Percentiles rank a stretch among this genome's conserved stretches.
Evolutionary conservation across 2,888 invertebrate genomes (phyloP).

Genomic region (Lasioglossum oenotherae): DNA sequence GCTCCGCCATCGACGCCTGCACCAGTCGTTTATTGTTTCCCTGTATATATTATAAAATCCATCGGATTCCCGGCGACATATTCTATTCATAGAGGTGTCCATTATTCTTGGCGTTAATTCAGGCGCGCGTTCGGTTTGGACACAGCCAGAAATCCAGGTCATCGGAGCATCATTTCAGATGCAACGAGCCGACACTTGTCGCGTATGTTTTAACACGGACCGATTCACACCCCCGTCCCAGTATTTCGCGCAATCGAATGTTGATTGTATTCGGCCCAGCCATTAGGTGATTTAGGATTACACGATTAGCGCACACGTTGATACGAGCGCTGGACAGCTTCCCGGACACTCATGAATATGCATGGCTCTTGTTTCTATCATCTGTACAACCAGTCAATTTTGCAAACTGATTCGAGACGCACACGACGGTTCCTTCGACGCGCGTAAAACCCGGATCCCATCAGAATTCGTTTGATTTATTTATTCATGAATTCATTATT

Average conservation of each 20-base stretch:
- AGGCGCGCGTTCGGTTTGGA: slow-evolving; percentile 1
- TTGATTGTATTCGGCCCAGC: slow-evolving; percentile 44
- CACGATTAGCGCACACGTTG: slow-evolving; percentile 38
- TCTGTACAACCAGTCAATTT: slow-evolving; percentile 39
- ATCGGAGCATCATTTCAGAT: slow-evolving; percentile 9
- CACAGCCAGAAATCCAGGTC: slow-evolving; percentile 6
- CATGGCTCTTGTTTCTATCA: slow-evolving; percentile 40
- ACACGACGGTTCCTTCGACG: background rate
- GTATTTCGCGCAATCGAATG: slow-evolving; percentile 31
- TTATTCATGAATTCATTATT: background rate
- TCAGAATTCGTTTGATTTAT: background rate
- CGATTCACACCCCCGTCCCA: background rate
- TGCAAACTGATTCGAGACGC: slow-evolving; percentile 26
- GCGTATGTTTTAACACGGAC: background rate
- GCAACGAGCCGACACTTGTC: slow-evolving; percentile 4
- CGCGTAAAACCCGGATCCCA: background rate
- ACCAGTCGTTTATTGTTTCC: background rate
- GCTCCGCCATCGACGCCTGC: background rate
- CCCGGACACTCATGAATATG: slow-evolving; percentile 43
- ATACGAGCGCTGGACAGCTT: slow-evolving; percentile 22
- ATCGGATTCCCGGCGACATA: background rate
- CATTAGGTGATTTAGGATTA: slow-evolving; percentile 56
- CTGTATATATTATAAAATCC: slow-evolving; percentile 4
- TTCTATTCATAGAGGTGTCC: background rate
- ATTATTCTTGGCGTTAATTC: slow-evolving; percentile 2